Percentiles rank a stretch among this genome's conserved stretches.
Conservation (phyloP, 2,113 vertebrate species). For the Laticauda colubrina region DNA sequence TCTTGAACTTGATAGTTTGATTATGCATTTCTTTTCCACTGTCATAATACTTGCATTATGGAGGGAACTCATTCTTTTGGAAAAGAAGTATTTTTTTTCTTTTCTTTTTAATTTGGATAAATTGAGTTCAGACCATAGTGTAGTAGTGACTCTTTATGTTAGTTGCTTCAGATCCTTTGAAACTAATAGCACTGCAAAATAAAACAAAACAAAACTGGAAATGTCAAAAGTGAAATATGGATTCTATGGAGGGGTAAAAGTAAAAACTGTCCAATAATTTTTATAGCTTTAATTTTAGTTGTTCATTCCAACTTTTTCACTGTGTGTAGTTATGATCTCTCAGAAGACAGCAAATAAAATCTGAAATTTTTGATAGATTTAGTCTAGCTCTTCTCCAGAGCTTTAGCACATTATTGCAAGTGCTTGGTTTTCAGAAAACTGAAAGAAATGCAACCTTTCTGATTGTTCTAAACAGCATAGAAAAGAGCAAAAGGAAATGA, state of each 20-base stretch:
- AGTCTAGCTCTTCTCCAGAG: neutral
- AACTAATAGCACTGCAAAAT: neutral
- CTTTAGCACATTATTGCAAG: neutral
- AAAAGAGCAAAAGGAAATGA: neutral
- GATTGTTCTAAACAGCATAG: neutral
- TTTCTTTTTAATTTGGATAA: neutral
- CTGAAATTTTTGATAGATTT: neutral
- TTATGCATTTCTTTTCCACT: neutral
- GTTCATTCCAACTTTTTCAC: neutral
- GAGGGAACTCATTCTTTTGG: neutral
- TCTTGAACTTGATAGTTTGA: neutral
- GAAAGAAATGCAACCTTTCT: neutral
- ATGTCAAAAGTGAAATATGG: slow-evolving; percentile 16
- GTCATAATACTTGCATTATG: neutral
- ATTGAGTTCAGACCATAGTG: neutral
- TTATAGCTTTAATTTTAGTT: slow-evolving; percentile 25
- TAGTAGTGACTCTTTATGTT: neutral
- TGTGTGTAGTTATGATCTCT: neutral
- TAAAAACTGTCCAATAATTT: slow-evolving; percentile 7
- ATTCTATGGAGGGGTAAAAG: neutral
- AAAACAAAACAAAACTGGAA: neutral
- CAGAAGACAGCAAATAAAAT: slow-evolving; percentile 17
- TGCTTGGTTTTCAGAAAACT: neutral
- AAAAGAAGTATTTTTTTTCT: neutral
- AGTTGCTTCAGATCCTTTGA: slow-evolving; percentile 1